Conservation (phyloP, 2,797 vertebrate species). For the Gobionotothen gibberifrons region DNA sequence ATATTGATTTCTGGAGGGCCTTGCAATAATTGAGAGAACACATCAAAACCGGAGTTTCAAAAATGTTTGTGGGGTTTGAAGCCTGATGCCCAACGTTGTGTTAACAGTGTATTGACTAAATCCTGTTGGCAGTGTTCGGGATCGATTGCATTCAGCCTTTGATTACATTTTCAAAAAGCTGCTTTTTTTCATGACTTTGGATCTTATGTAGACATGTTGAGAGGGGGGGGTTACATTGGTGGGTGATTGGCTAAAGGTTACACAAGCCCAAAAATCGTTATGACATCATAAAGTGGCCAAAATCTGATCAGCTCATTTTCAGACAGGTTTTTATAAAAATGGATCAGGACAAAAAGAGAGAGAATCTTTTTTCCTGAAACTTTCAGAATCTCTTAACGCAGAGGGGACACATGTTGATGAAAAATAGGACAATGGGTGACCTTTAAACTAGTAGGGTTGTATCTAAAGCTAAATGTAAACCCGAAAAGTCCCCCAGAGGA, state of each 20-base stretch:
- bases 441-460: constrained; percentile 8
- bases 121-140: constrained; percentile 13
- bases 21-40: constrained; percentile 75
- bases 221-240: too few species aligned
- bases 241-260: too few species aligned
- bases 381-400: too few species aligned
- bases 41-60: constrained; percentile 69
- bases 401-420: too few species aligned
- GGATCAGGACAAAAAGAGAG: too few species aligned
- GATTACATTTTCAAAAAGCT: constrained; percentile 30
- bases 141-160: constrained; percentile 30
- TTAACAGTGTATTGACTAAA: constrained; percentile 43
- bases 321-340: too few species aligned
- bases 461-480: constrained; percentile 59
- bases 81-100: constrained; percentile 37
- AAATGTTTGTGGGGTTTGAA: constrained; percentile 54
- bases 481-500: constrained; percentile 43
- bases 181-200: background rate
- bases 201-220: background rate
- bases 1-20: constrained; percentile 83
- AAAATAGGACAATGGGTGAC: too few species aligned
- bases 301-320: too few species aligned
- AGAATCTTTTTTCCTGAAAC: too few species aligned
- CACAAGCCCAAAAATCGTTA: too few species aligned
- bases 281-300: too few species aligned